Percentiles rank a stretch among this genome's conserved stretches.
Evolutionary conservation across 2,797 vertebrate genomes (phyloP).

Genomic region (Psittacula echo): DNA sequence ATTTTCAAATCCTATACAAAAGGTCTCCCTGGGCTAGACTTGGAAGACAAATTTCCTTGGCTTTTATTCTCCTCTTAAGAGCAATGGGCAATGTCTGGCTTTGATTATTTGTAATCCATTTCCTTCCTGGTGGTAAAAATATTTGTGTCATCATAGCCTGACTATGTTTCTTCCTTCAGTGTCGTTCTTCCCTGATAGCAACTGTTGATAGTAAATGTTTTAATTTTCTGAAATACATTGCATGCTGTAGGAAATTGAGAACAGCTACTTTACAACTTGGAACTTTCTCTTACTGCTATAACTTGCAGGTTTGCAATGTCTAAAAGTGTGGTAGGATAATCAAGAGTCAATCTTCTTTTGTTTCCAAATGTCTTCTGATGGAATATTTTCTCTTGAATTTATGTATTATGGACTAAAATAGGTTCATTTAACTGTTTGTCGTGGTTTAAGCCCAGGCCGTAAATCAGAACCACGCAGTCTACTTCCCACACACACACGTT

Average conservation of each 20-base stretch:
- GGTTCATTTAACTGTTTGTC: neutral
- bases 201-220: neutral
- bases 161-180: neutral
- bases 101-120: conserved; percentile 5
- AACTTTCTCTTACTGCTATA: neutral
- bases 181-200: neutral
- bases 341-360: neutral
- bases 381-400: neutral
- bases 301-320: neutral
- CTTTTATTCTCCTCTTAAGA: neutral
- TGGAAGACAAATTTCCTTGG: neutral
- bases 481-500: no score
- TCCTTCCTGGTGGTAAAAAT: neutral
- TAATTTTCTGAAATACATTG: neutral
- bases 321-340: neutral
- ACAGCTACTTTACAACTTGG: neutral
- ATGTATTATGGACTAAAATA: neutral
- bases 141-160: neutral
- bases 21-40: neutral
- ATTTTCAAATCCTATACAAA: neutral
- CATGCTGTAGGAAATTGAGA: neutral
- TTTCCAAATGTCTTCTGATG: neutral
- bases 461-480: no score
- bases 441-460: no score
- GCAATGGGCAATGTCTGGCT: neutral